Evolutionary conservation across 2,888 invertebrate genomes (phyloP), one percentile per base, ranked within the genome.

Genomic region (Strigamia maritima): DNA sequence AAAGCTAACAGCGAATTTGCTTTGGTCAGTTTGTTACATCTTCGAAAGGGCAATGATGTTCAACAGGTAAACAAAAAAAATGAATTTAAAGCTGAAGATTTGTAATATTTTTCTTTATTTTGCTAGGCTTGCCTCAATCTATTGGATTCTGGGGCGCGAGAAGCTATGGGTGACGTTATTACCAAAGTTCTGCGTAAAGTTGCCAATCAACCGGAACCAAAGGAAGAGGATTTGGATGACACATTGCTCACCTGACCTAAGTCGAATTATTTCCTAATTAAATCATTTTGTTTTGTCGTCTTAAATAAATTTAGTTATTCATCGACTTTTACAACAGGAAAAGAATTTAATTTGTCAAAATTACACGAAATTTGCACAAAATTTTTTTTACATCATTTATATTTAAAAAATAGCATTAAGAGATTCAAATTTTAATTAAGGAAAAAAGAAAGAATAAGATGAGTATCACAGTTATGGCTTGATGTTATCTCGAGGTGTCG

Each of bases 1-100:
- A 93, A 95, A 86, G 93, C 94, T 60, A 94, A 95, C 87, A 94
- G 97, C 60, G 98, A 98, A 89, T 90, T 93, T 81, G 97, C 97
- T 10, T 89, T 98, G 77, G 91, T 97, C 76, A 91, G 94, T 77
- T 90, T 97, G 82, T 89, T 98, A 82, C 90, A 92, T 80, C 89
- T 98, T 82, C 90, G 92, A 82, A 89, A 91, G 79, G 93, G 93
- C 78, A 86, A 86, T 28, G 92, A 93, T 80, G 90, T 91, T 84
- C 90, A 91, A 84, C 91, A 92, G 89, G 93, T 93, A 85, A 84
- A 28, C 4, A 3, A 70, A 19, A 22, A 26, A 19, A 19, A n/a
- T 70, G 0, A 3, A 16, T 22, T 7, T 1, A 28, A 70, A 22
- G 4, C n/a, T 19, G n/a, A 22, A 22, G 4, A 70, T 8, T 60